Percentiles rank a stretch among this genome's conserved stretches.
These are phyloP conservation scores for Pteropus rufus DNA, from an alignment of 2,797 vertebrate species.

Conservation along the genomic window DNA sequence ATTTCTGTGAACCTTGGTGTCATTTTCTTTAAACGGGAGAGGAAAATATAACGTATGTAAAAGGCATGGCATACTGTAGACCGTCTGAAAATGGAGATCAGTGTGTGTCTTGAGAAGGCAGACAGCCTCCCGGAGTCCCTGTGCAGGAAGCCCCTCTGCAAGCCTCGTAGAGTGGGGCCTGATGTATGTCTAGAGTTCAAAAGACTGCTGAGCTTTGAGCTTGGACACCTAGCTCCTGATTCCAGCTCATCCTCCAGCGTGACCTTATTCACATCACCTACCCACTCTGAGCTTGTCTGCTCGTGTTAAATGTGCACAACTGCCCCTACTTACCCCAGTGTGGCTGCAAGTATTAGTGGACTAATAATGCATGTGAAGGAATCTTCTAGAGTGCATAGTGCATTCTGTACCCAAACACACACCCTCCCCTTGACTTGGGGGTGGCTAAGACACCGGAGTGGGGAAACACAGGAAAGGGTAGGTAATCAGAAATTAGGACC, in stretches of 20 bases:
- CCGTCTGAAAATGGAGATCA: background rate
- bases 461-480: background rate
- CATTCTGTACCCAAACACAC: background rate
- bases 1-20: background rate
- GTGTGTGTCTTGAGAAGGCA: background rate
- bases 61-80: background rate
- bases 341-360: background rate
- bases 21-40: background rate
- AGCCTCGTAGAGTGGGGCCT: background rate
- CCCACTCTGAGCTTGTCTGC: background rate
- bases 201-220: accelerated
- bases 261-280: background rate
- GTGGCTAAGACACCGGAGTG: accelerated
- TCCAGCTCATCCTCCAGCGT: accelerated
- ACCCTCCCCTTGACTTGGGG: background rate
- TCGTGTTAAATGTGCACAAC: background rate
- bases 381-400: background rate
- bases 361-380: accelerated
- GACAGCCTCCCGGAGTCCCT: accelerated
- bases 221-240: background rate
- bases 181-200: accelerated
- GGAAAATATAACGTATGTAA: background rate
- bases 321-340: background rate
- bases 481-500: conserved; percentile 39
- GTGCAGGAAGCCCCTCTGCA: background rate